Percentiles rank a stretch among this genome's conserved stretches.
Conservation (phyloP, 2,888 invertebrate genomes). For the Peribatodes rhomboidaria region DNA sequence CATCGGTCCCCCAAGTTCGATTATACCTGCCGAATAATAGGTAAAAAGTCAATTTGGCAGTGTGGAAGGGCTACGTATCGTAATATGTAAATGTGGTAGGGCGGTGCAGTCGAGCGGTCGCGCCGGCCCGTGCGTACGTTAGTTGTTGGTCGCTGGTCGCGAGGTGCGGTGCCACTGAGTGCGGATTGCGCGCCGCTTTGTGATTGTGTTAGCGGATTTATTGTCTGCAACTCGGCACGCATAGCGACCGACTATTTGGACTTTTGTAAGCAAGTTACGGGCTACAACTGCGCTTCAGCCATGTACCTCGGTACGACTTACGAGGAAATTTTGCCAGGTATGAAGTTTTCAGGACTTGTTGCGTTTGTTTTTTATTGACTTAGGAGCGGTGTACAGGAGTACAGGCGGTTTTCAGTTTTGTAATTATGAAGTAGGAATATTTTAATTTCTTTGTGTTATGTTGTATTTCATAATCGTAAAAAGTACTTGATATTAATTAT, state of each 20-base stretch:
- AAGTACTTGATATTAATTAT: no score
- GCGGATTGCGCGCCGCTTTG: constrained; percentile 56
- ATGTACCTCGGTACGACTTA: constrained; percentile 82
- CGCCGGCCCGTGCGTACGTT: constrained; percentile 64
- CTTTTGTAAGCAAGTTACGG: constrained; percentile 21
- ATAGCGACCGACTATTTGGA: constrained; percentile 25
- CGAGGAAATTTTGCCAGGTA: constrained; percentile 75
- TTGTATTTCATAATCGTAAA: not conserved
- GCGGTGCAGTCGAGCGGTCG: constrained; percentile 77
- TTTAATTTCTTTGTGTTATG: not conserved
- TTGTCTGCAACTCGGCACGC: constrained; percentile 50
- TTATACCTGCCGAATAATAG: constrained; percentile 84
- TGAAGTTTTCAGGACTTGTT: constrained; percentile 9
- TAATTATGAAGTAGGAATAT: not conserved
- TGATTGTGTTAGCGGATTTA: constrained; percentile 52
- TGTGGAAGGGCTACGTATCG: constrained; percentile 82
- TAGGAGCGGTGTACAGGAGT: not conserved
- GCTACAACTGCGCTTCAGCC: constrained; percentile 44
- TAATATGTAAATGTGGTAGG: constrained; percentile 84
- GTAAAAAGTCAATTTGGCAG: constrained; percentile 85
- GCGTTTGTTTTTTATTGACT: not conserved
- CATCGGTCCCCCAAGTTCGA: constrained; percentile 80
- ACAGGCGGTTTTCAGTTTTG: not conserved
- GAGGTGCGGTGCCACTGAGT: constrained; percentile 55
- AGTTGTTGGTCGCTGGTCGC: constrained; percentile 55